Percentiles rank a stretch among this genome's conserved stretches.
Conservation (phyloP, 2,888 invertebrate genomes). For the Acleris emargana region DNA sequence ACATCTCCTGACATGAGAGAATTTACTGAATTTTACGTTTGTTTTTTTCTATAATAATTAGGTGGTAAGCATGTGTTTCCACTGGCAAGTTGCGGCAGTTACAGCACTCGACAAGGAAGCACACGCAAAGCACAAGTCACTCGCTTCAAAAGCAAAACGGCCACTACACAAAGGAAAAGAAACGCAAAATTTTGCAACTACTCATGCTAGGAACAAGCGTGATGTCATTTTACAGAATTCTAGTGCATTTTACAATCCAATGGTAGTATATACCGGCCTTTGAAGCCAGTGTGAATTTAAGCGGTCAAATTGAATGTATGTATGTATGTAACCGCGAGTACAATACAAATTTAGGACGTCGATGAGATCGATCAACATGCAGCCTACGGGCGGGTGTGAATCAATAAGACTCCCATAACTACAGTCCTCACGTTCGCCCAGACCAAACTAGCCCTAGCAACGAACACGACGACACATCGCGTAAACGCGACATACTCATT, state of each 20-base stretch:
- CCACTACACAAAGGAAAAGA: slow-evolving; percentile 3
- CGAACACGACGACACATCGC: background rate
- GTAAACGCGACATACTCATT: background rate
- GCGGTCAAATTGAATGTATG: background rate
- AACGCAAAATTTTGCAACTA: background rate
- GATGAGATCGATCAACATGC: slow-evolving; percentile 1
- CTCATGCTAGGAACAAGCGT: background rate
- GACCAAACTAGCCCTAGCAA: background rate
- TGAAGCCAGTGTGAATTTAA: background rate
- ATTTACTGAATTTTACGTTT: background rate
- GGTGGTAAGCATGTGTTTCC: slow-evolving; percentile 14
- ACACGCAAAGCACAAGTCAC: slow-evolving; percentile 14
- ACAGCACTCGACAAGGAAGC: slow-evolving; percentile 5
- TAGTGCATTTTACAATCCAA: slow-evolving; percentile 3
- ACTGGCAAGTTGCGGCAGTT: slow-evolving; percentile 10
- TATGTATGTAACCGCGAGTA: too few species aligned
- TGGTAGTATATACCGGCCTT: background rate
- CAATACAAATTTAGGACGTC: slow-evolving; percentile 1
- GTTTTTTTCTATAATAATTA: background rate
- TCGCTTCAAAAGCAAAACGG: background rate
- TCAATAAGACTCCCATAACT: slow-evolving; percentile 9
- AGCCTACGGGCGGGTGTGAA: slow-evolving; percentile 1
- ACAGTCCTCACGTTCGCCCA: background rate
- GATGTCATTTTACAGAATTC: background rate
- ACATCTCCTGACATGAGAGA: too few species aligned